Conservation (phyloP, 2,797 vertebrate species). For the Spinibarbus caldwelli region DNA sequence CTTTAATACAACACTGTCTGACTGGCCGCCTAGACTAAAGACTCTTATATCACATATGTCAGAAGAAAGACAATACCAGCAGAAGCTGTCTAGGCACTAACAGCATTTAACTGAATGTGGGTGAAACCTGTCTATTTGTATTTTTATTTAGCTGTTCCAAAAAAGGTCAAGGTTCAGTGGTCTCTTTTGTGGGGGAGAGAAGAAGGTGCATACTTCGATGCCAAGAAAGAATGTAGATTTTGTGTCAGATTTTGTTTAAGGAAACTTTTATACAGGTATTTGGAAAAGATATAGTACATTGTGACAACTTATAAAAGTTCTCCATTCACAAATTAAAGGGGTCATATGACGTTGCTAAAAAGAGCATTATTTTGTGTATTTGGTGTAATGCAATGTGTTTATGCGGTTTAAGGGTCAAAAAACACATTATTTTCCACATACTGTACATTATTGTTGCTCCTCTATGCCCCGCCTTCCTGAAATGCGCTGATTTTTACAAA, state of each 20-base stretch:
- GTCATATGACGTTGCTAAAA: too few relatives aligned
- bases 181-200: neutral
- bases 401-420: too few relatives aligned
- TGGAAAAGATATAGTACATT: constrained; percentile 15
- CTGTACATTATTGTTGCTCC: too few relatives aligned
- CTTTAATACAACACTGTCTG: neutral
- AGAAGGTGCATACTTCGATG: neutral
- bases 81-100: neutral
- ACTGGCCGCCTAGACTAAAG: neutral
- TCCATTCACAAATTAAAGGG: constrained; percentile 7
- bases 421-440: too few relatives aligned
- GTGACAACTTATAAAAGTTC: constrained; percentile 9
- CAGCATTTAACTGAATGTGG: neutral
- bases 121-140: neutral
- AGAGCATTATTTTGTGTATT: too few relatives aligned
- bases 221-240: neutral
- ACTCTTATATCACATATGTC: constrained; percentile 5
- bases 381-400: too few relatives aligned
- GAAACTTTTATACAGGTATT: neutral
- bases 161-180: neutral
- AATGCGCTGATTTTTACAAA: too few relatives aligned
- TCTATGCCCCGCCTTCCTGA: too few relatives aligned
- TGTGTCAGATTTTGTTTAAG: neutral
- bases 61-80: neutral
- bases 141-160: neutral